Conservation (phyloP, 1,140 invertebrate species). For the Charaxes varanes region DNA sequence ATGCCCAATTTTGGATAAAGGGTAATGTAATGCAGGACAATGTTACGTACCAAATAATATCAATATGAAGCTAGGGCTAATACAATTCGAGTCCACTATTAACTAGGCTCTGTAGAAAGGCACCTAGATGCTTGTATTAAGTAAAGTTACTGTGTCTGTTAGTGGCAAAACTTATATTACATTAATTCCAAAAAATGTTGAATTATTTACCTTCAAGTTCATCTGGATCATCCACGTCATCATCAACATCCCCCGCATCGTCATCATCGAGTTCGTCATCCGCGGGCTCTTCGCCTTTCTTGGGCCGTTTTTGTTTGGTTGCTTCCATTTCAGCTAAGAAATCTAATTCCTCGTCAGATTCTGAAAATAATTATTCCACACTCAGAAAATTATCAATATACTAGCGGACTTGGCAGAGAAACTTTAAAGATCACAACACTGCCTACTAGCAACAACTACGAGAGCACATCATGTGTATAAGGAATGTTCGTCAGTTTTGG, state of each 20-base stretch:
- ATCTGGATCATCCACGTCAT: slow-evolving; percentile 51
- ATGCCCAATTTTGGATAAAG: too few relatives aligned
- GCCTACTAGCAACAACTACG: too few relatives aligned
- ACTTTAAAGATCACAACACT: too few relatives aligned
- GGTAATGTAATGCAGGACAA: too few relatives aligned
- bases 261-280: slow-evolving; percentile 52
- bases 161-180: not conserved
- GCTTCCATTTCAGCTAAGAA: slow-evolving; percentile 73
- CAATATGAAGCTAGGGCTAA: too few relatives aligned
- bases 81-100: too few relatives aligned
- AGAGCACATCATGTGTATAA: too few relatives aligned
- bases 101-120: too few relatives aligned
- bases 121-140: too few relatives aligned
- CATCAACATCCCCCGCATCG: slow-evolving; percentile 53
- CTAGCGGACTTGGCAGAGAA: not conserved
- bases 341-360: slow-evolving; percentile 75
- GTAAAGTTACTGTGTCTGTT: too few relatives aligned
- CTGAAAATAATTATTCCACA: slow-evolving; percentile 15
- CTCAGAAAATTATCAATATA: not conserved
- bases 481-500: too few relatives aligned
- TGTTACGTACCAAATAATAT: too few relatives aligned
- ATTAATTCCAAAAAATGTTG: not conserved
- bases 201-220: slow-evolving; percentile 21
- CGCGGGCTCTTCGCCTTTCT: slow-evolving; percentile 47
- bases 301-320: slow-evolving; percentile 59